phyloP scores from a whole-genome alignment of 2,888 invertebrate genomes.

The Trilocha varians region DNA sequence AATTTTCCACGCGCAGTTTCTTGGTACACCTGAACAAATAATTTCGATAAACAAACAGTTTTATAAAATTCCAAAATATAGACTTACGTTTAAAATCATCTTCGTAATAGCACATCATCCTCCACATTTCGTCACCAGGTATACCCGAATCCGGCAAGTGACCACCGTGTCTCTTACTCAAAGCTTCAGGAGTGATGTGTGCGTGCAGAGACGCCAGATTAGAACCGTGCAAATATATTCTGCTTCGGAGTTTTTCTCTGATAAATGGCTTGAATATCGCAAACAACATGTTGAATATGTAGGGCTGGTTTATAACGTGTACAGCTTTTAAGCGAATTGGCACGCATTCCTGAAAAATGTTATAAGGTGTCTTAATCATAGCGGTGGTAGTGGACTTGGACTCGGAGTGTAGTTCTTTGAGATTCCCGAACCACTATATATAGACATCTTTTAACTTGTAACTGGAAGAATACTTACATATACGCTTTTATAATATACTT shows the following conservation, averaged over 20 bases:
- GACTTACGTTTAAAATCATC: conserved; percentile 78
- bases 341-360: conserved; percentile 86
- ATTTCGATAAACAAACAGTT: no score
- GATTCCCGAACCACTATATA: no score
- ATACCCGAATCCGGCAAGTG: conserved; percentile 75
- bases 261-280: conserved; percentile 91
- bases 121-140: conserved; percentile 76
- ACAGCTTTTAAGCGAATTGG: conserved; percentile 88
- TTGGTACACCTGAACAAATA: no score
- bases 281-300: conserved; percentile 88
- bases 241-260: conserved; percentile 83
- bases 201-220: conserved; percentile 74
- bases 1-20: no score
- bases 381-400: no score
- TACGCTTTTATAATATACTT: no score
- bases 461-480: no score
- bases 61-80: neutral
- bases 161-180: conserved; percentile 80
- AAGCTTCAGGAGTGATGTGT: conserved; percentile 70
- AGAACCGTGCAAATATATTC: conserved; percentile 84
- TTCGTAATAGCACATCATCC: conserved; percentile 78
- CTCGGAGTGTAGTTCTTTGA: no score
- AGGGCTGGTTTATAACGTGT: conserved; percentile 91
- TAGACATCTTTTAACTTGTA: no score
- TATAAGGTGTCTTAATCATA: no score